Conservation (phyloP, 92 coral and sea anemone species). For the Nematostella vectensis region DNA sequence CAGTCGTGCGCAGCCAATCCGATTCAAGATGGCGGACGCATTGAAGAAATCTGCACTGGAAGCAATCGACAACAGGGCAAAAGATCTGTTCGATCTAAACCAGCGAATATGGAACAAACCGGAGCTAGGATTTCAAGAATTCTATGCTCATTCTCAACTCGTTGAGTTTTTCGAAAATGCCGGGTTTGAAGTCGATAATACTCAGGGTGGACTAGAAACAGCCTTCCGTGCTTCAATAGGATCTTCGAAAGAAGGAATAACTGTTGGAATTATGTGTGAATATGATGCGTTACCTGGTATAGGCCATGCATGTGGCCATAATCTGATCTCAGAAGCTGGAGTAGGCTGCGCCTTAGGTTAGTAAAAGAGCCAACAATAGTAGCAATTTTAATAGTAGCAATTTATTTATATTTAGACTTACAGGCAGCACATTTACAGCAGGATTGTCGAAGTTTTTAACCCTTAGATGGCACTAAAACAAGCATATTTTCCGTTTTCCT, state of each 20-base stretch:
- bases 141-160: slow-evolving; percentile 51
- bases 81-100: slow-evolving; percentile 60
- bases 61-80: slow-evolving; percentile 43
- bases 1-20: no score
- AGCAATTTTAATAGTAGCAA: not conserved
- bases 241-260: slow-evolving; percentile 5
- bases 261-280: slow-evolving; percentile 80
- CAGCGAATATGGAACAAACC: slow-evolving; percentile 84
- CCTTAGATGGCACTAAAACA: no score
- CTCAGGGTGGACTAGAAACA: slow-evolving; percentile 39
- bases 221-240: slow-evolving; percentile 75
- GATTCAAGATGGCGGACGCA: slow-evolving; percentile 31
- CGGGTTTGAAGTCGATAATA: slow-evolving; percentile 52
- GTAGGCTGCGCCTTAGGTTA: slow-evolving; percentile 87
- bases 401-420: no score
- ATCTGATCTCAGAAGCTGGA: slow-evolving; percentile 86
- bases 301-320: slow-evolving; percentile 97
- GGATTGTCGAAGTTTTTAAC: no score
- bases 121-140: slow-evolving; percentile 60
- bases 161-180: slow-evolving; percentile 45
- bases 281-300: slow-evolving; percentile 88
- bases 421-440: no score
- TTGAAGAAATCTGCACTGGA: slow-evolving; percentile 47
- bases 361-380: slow-evolving; percentile 3
- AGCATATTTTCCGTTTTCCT: not conserved